These are phyloP conservation scores for Drosophila picticornis DNA, from an alignment of 2,888 invertebrate species.

Conservation along the genomic window DNA sequence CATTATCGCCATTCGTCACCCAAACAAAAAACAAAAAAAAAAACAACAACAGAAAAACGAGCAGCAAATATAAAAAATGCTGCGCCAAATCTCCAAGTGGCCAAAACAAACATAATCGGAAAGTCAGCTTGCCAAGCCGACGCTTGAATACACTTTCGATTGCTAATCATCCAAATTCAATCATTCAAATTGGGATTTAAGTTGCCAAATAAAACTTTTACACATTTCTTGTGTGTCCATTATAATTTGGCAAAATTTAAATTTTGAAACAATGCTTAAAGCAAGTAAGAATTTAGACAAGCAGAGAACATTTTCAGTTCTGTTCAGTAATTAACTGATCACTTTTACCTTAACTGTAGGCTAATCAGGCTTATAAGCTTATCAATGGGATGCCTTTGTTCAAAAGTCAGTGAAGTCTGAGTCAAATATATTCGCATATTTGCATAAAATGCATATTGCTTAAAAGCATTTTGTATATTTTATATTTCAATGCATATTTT, in stretches of 20 bases:
- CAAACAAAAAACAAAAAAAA: constrained; percentile 27
- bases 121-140: not conserved
- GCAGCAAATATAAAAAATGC: constrained; percentile 2
- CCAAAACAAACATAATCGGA: constrained; percentile 32
- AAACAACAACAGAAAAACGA: not conserved
- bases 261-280: not conserved
- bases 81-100: constrained; percentile 48
- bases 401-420: not conserved
- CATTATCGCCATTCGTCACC: constrained; percentile 82
- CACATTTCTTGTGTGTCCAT: not conserved
- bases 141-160: constrained; percentile 17
- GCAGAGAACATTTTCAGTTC: not conserved
- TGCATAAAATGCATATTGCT: not conserved
- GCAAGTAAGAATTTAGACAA: not conserved
- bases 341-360: not conserved
- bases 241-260: not conserved
- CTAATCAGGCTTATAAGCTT: not conserved
- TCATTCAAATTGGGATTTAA: not conserved
- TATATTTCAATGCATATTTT: not conserved
- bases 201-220: not conserved
- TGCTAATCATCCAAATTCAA: too few species aligned
- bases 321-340: not conserved
- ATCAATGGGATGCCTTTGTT: not conserved
- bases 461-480: not conserved
- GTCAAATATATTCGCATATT: not conserved